A percentile compares a stretch with the other conserved stretches of the same genome.
These are phyloP conservation scores for Oryctolagus cuniculus DNA, from an alignment of 2,113 vertebrate species.

Conservation along the genomic window mOryCun1.1 NC_091434.1:49857001-49857500, in stretches of 20 bases:
- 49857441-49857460: conserved; percentile 53
- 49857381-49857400: conserved; percentile 88
- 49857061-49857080: background rate
- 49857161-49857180: conserved; percentile 39
- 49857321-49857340: conserved; percentile 89
- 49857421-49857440: background rate
- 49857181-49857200: conserved; percentile 1
- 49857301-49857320: conserved; percentile 88
- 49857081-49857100: background rate
- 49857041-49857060: background rate
- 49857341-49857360: conserved; percentile 83
- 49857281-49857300: conserved; percentile 88
- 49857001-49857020: background rate
- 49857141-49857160: conserved; percentile 10
- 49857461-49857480: background rate
- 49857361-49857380: conserved; percentile 88
- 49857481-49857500: background rate
- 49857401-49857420: conserved; percentile 37
- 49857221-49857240: conserved; percentile 33
- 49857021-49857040: background rate
- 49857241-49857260: conserved; percentile 60
- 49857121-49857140: background rate
- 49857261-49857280: background rate
- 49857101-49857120: background rate
- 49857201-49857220: conserved; percentile 22